These are phyloP conservation scores for Brachypteracias leptosomus DNA, from an alignment of 2,113 vertebrate genomes.

Conservation along the genomic window DNA sequence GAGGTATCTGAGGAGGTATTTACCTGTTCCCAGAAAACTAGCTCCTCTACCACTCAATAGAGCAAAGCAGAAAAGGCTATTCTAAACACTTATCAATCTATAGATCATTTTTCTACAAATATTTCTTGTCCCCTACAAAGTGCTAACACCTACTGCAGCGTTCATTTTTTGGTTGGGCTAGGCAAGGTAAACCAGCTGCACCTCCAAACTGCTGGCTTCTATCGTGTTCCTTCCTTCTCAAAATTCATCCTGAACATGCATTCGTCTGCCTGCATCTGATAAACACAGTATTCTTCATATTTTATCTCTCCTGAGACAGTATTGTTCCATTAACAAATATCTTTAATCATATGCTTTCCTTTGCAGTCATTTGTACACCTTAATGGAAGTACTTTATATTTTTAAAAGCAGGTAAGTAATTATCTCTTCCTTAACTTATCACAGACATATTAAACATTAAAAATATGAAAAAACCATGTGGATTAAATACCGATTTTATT, in stretches of 20 bases:
- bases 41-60: not conserved
- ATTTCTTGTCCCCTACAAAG: not conserved
- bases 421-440: not conserved
- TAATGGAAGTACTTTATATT: not conserved
- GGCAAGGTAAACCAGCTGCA: not conserved
- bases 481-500: conserved; percentile 65
- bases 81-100: not conserved
- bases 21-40: not conserved
- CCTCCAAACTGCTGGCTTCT: not conserved
- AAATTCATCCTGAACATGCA: not conserved
- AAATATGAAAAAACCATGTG: conserved; percentile 1
- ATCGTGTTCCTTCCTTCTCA: not conserved
- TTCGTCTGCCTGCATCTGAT: not conserved
- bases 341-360: not conserved
- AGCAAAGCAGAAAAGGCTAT: not conserved
- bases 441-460: not conserved
- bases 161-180: not conserved
- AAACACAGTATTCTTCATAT: not conserved
- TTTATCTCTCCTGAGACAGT: not conserved
- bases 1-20: not conserved
- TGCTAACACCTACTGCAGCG: not conserved
- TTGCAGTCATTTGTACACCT: not conserved
- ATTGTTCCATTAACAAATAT: not conserved
- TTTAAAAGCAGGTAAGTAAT: not conserved
- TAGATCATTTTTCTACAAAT: not conserved